These are phyloP conservation scores for Thryonomys swinderianus DNA, from an alignment of 2,113 vertebrate genomes.

Conservation along the genomic window DNA sequence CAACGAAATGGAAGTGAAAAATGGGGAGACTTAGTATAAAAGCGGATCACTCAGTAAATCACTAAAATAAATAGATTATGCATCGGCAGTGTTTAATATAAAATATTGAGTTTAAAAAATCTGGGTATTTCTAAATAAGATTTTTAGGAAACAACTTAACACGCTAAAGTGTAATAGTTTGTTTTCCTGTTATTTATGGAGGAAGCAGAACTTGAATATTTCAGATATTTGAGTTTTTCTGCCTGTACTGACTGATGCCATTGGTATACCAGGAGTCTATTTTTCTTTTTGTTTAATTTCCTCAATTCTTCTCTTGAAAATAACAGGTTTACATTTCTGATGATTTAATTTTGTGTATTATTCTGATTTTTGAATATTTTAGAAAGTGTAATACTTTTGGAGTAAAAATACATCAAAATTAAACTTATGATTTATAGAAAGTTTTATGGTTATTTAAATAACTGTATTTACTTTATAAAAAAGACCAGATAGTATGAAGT, in stretches of 20 bases:
- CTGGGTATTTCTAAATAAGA: neutral
- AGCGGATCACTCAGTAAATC: neutral
- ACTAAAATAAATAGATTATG: too few relatives aligned
- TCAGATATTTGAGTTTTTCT: neutral
- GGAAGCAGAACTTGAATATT: neutral
- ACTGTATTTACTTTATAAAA: slow-evolving; percentile 9
- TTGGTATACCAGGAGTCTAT: neutral
- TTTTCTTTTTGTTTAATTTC: neutral
- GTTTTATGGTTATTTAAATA: neutral
- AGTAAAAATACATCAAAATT: slow-evolving; percentile 36
- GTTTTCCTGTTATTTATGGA: neutral
- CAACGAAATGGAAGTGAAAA: neutral
- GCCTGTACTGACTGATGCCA: neutral
- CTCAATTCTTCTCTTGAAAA: slow-evolving; percentile 21
- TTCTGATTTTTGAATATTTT: slow-evolving; percentile 31
- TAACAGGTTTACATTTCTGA: neutral
- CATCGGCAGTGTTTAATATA: too few relatives aligned
- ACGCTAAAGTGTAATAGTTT: neutral
- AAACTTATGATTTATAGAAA: neutral
- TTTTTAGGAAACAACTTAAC: neutral
- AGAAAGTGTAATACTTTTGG: neutral
- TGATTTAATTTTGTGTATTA: slow-evolving; percentile 12
- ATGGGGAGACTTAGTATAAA: neutral
- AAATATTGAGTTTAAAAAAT: too few relatives aligned
- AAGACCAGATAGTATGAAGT: neutral